phyloP scores from a whole-genome alignment of 1,140 invertebrate genomes.

The Drosophila teissieri region DNA sequence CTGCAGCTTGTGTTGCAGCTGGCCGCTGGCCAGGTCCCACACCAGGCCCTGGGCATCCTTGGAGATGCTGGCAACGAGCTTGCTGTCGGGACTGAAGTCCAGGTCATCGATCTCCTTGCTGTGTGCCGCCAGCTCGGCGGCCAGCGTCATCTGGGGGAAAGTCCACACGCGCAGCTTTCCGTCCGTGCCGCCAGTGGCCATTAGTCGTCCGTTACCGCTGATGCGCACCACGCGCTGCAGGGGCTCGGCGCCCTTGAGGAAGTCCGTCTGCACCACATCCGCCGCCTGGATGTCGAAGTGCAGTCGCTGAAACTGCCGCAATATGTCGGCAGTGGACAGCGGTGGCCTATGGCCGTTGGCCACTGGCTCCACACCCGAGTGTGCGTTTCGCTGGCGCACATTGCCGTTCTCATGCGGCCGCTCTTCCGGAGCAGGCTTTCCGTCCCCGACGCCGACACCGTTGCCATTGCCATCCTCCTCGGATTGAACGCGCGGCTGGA shows the following conservation, averaged over 20 bases:
- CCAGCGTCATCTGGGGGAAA: conserved; percentile 91
- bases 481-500: conserved; percentile 89
- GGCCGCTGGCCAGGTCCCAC: conserved; percentile 89
- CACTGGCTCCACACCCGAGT: conserved; percentile 72
- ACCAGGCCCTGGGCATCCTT: conserved; percentile 93
- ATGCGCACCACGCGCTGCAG: conserved; percentile 95
- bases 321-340: conserved; percentile 84
- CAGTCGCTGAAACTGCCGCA: conserved; percentile 87
- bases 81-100: conserved; percentile 93
- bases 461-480: conserved; percentile 54
- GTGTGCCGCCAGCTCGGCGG: conserved; percentile 90
- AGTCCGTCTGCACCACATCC: conserved; percentile 92
- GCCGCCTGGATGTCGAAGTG: conserved; percentile 89
- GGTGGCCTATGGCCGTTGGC: conserved; percentile 56
- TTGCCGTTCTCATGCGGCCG: conserved; percentile 74
- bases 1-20: conserved; percentile 86
- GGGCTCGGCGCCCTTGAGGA: conserved; percentile 88
- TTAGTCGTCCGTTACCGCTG: conserved; percentile 89
- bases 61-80: conserved; percentile 92
- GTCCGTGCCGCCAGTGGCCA: conserved; percentile 96
- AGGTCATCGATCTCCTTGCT: conserved; percentile 95
- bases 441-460: conserved; percentile 16
- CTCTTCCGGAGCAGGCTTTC: conserved; percentile 57
- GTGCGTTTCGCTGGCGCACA: conserved; percentile 56
- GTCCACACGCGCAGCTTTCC: conserved; percentile 94